Base-by-base conservation (phyloP, 2,797 vertebrate genomes). In the Cottoperca gobio region DNA sequence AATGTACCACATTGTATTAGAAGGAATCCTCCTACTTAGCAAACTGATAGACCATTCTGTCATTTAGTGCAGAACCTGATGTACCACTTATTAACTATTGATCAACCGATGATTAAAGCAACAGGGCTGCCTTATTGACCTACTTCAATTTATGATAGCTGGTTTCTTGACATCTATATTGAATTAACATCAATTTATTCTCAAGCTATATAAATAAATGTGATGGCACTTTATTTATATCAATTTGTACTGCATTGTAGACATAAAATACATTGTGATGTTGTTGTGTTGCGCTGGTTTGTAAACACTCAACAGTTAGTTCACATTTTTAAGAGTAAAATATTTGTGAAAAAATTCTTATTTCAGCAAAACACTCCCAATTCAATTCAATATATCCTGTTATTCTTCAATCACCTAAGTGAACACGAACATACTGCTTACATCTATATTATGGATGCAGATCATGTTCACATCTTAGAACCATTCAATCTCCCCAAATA, bases 61-160 rank as follows among this genome's bases (percentile, higher is more conserved):
- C 60, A 72, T 64, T 76, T 73, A 62, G 58, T 71, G 64, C 42
- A 45, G 40, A 71, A 52, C 40, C 73, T 64, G 62, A 81, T 64
- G 76, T 57, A 80, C 62, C 67, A 58, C 73, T 84, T 69, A 86
- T 78, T 81, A 79, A 83, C 42, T 84, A 87, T 82, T 79, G 85
- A 88, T 83, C 64, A 43, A 37, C n/a, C 50, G 19, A 40, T 48
- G 57, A 61, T 60, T 46, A 45, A 50, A 54, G 50, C 64, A 83
- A 67, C 50, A 31, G 8, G 24, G 26, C 39, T 40, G 64, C 65
- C 59, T 57, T 43, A 78, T 58, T 48, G 62, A 65, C 39, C n/a
- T n/a, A n/a, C n/a, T n/a, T n/a, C n/a, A n/a, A n/a, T n/a, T n/a
- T n/a, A n/a, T n/a, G n/a, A n/a, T n/a, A n/a, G n/a, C n/a, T n/a